Percentiles rank a stretch among this genome's conserved stretches.
These are phyloP conservation scores for Phyllopteryx taeniolatus DNA, from an alignment of 2,113 vertebrate species.

Conservation along the genomic window DNA sequence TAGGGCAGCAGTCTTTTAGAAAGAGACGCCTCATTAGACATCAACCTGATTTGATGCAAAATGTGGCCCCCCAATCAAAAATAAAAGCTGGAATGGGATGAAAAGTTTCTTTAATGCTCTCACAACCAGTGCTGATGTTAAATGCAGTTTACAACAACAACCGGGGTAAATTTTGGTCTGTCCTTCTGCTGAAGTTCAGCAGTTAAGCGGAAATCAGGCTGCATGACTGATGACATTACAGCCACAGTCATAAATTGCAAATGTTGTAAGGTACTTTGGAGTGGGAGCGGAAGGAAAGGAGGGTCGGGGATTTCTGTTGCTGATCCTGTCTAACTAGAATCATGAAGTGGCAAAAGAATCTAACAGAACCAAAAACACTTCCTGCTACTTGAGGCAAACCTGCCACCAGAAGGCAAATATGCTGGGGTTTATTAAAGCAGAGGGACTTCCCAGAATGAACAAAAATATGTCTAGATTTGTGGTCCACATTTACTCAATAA, in stretches of 20 bases:
- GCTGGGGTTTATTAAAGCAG: constrained; percentile 13
- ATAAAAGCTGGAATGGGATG: not conserved
- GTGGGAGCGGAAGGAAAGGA: constrained; percentile 3
- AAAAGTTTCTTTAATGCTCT: not conserved
- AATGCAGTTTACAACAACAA: not conserved
- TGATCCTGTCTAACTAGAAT: not conserved
- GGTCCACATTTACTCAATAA: constrained; percentile 34
- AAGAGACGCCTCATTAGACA: not conserved
- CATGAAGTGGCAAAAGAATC: not conserved
- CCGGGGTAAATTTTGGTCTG: not conserved
- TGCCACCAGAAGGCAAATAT: constrained; percentile 11
- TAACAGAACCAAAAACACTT: not conserved
- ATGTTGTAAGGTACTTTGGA: not conserved
- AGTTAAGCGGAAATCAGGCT: not conserved
- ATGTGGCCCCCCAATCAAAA: not conserved
- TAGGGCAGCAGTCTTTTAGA: not conserved
- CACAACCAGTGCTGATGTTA: not conserved
- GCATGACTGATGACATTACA: not conserved
- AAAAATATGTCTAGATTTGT: constrained; percentile 44
- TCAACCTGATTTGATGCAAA: not conserved
- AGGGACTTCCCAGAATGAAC: constrained; percentile 21
- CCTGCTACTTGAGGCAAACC: not conserved
- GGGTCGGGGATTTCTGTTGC: not conserved
- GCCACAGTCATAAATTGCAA: not conserved
- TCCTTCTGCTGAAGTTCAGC: not conserved